Percentiles rank a stretch among this genome's conserved stretches.
Conservation (phyloP, 1,140 invertebrate genomes). For the Tetraneura akinire region DNA sequence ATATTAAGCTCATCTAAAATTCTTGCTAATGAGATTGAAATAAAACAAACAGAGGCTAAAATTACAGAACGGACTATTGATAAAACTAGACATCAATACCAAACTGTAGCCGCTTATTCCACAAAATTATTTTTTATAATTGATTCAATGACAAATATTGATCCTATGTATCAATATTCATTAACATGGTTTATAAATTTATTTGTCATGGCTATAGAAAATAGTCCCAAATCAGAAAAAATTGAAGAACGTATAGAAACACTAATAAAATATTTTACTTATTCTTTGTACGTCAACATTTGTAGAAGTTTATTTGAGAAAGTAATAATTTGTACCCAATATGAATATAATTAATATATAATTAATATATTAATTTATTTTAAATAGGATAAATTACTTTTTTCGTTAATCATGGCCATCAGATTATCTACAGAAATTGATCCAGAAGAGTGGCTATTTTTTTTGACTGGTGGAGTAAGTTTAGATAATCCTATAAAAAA, state of each 20-base stretch:
- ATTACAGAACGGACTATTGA: conserved; percentile 83
- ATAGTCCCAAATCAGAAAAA: conserved; percentile 84
- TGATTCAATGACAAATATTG: conserved; percentile 87
- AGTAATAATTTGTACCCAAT: conserved; percentile 60
- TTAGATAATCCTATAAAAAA: conserved; percentile 76
- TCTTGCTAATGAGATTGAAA: conserved; percentile 82
- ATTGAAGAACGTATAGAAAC: conserved; percentile 72
- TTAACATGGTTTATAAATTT: conserved; percentile 92
- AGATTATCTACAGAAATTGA: conserved; percentile 73
- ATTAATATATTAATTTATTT: neutral
- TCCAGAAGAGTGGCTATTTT: conserved; percentile 81
- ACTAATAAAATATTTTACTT: conserved; percentile 82
- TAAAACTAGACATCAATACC: conserved; percentile 79
- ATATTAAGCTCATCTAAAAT: conserved; percentile 89
- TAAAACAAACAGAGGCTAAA: conserved; percentile 85
- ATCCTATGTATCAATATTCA: conserved; percentile 98
- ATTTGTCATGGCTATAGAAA: conserved; percentile 84
- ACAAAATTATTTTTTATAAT: conserved; percentile 82
- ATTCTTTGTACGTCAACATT: conserved; percentile 88
- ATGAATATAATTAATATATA: too few species aligned
- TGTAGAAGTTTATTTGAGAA: conserved; percentile 95
- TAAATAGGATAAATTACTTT: conserved; percentile 80
- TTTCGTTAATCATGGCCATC: conserved; percentile 82
- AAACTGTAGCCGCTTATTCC: conserved; percentile 84
- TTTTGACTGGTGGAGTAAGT: conserved; percentile 83